phyloP scores from a whole-genome alignment of 1,140 invertebrate species.

The Delia radicum region DNA sequence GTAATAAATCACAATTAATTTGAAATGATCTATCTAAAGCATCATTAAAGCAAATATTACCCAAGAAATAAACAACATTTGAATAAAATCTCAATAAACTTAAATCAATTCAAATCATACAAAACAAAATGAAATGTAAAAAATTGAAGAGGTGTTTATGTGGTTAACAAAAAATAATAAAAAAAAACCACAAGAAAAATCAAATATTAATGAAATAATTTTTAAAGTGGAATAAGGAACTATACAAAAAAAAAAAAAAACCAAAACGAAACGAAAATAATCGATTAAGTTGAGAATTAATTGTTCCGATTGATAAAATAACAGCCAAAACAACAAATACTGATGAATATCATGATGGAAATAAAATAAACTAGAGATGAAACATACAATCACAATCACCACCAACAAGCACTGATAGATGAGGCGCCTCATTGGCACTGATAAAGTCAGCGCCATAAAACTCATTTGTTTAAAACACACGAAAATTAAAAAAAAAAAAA shows the following conservation, averaged over 20 bases:
- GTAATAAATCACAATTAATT: slow-evolving; percentile 13
- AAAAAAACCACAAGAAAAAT: background rate
- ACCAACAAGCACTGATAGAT: slow-evolving; percentile 24
- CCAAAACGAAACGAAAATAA: background rate
- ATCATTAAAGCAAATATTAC: slow-evolving; percentile 6
- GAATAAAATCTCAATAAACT: background rate
- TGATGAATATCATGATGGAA: background rate
- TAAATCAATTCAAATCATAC: background rate
- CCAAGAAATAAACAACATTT: background rate
- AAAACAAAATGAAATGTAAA: background rate
- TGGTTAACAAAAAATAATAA: background rate
- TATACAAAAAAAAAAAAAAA: background rate
- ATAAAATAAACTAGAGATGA: background rate
- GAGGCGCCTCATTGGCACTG: slow-evolving; percentile 28
- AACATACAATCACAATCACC: background rate
- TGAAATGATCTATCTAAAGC: background rate
- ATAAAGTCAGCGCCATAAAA: slow-evolving; percentile 27
- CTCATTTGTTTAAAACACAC: too few species aligned
- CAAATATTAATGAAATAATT: background rate
- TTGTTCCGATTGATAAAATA: slow-evolving; percentile 28
- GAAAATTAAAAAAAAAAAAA: too few species aligned
- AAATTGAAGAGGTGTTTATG: background rate
- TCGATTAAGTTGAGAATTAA: slow-evolving; percentile 29
- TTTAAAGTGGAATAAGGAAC: background rate
- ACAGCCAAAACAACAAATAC: slow-evolving; percentile 13